Base-by-base conservation (phyloP, 92 coral and sea anemone species). In the Paragorgia papillata region DNA sequence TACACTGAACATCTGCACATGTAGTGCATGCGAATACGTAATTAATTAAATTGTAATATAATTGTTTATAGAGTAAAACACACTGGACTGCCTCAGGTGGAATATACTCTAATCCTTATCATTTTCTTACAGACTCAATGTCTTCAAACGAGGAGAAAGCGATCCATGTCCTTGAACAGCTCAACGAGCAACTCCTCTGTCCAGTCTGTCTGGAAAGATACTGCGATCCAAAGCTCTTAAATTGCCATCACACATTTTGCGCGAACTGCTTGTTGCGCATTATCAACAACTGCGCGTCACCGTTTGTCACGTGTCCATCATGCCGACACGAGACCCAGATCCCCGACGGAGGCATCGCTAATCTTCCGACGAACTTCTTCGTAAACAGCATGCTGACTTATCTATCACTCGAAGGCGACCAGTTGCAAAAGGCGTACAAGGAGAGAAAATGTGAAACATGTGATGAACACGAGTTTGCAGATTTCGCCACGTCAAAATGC, bases 181-280 rank as follows among this genome's bases (percentile, higher is more conserved):
- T 95, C 84, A 91, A 85, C 61, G 99, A 95, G 61, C 99, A 95
- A 56, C 79, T 95, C 14, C 69, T 95, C 35, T 95, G 99, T 55
- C 92, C 99, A 27, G 86, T 95, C 70, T 95, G 99, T 79, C 86
- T 95, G 56, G 96, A 95, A 40, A 87, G 90, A 28, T 77, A 88
- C 81, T 64, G 89, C 1, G 69, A 79, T 3, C 99, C 99, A 19
- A 70, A 90, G 46, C 83, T 95, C 33, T 89, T 95, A 19, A 60
- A 68, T n/a, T 95, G 99, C 60, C 82, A 89, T 85, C 99, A 95
- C 74, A 88, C 99, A 9, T 95, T 95, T 73, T 95, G 99, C 62
- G 79, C 90, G 6, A 89, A 84, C 41, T 95, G 99, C 67, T 59
- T 95, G 69, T 89, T 85, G 27, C 89, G 96, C 55, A 95, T 95